Base-by-base conservation (phyloP, 2,888 invertebrate genomes). In the Drosophila incognita region DNA sequence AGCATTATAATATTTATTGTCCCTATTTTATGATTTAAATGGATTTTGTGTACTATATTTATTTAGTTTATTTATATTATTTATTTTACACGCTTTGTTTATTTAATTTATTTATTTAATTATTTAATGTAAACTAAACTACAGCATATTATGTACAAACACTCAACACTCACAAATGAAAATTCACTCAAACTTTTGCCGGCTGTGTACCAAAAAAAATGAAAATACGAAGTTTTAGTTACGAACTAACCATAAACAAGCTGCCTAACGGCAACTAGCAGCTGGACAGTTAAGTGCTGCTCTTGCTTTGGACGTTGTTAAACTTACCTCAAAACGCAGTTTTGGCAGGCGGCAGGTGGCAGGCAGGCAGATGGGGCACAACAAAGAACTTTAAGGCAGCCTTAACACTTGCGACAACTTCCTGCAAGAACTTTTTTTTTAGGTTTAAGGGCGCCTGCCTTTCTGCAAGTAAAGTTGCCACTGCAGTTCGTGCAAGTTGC, bases 291-390 rank as follows among this genome's bases (percentile, higher is more conserved):
- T 61, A 63, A 70, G 52, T 40, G 48, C 48, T 35, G 38, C 35
- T 49, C 11, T 18, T 27, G 27, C 27, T 27, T 10, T 49, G 15
- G 18, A 5, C 27, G 18, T 18, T 31, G 56, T 48, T 51, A 18
- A 63, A 82, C 83, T 87, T 77, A 83, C 83, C 87, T 82, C 62
- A 69, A 76, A 84, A 66, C 76, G 73, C 62, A 76, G 73, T 69
- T 40, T 66, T 24, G 56, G 40, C 59, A 74, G 63, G 73, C 68
- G 60, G 58, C 67, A 46, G 21, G 46, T 21, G 24, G 46, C 8
- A 4, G 27, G 4, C 10, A 27, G 29, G 29, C 27, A n/a, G 29
- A 29, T 51, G 29, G 51, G 29, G 27, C 51, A 51, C 51, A 51
- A 51, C 29, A 29, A 29, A n/a, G 7, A 29, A 51, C 18, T 51